Base-by-base conservation (phyloP, 1,140 invertebrate species). In the Pseudomyrmex sp. region DNA sequence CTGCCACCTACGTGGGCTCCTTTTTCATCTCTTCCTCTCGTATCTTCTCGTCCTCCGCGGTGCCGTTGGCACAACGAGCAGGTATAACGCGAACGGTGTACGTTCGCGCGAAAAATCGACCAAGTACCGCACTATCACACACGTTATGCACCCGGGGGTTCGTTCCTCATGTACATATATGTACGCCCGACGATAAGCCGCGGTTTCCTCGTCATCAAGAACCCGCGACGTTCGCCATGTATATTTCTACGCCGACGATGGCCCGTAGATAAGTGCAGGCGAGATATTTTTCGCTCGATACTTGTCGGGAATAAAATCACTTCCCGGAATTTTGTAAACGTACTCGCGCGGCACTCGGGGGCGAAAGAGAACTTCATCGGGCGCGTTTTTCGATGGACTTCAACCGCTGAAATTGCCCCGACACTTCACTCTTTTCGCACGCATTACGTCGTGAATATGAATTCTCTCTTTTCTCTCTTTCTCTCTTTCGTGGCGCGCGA, bases 141-240 rank as follows among this genome's bases (percentile, higher is more conserved):
- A 58, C 68, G 63, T 77, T 77, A 77, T 56, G 35, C 63, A 26
- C 50, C 48, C 65, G 35, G 35, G 35, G 35, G 35, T 56, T 77
- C 63, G 63, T 77, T 68, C 44, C 50, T 52, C 63, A 63, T 63
- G 35, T 77, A 35, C 68, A 63, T 18, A 50, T 63, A 68, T 63
- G 63, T 77, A 77, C 75, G 50, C 26, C n/a, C 35, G 35, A 56
- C 75, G 75, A 77, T 77, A 77, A 77, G 75, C 75, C 56, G 63
- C 75, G 63, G 35, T 63, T 69, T 77, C 75, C 75, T 77, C 63
- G 63, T 77, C 75, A 77, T 77, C 75, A 77, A 77, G 75, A 68
- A 69, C 35, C 75, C 35, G 63, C 75, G 75, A 77, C 75, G 26
- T 77, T 35, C 35, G 35, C 35, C 75, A 62, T 63, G 56, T 77